Conservation (phyloP, 2,797 vertebrate genomes). For the Anguilla obscura region DNA sequence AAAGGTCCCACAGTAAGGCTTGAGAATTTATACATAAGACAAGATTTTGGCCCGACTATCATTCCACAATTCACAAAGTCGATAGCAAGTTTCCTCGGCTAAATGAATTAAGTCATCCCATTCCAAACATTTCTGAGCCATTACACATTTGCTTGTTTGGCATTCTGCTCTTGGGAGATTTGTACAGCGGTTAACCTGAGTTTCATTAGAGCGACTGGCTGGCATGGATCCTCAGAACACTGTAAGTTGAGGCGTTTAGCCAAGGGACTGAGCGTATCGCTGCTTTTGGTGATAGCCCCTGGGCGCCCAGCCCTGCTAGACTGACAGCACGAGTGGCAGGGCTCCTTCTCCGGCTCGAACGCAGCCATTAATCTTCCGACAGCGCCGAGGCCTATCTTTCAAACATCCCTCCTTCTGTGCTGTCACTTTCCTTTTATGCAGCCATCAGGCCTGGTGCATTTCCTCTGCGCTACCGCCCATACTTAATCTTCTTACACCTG, state of each 20-base stretch:
- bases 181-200: neutral
- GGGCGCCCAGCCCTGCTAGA: conserved; percentile 12
- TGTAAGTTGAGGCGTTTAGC: conserved; percentile 29
- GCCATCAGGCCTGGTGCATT: conserved; percentile 35
- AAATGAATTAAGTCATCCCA: neutral
- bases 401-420: conserved; percentile 43
- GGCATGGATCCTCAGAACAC: neutral
- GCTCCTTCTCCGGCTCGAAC: conserved; percentile 29
- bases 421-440: conserved; percentile 48
- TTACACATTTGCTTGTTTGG: neutral
- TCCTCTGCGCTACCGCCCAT: conserved; percentile 25
- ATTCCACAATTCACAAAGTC: neutral
- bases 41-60: neutral
- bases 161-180: neutral
- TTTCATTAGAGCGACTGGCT: neutral
- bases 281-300: conserved; percentile 42
- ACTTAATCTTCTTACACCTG: conserved; percentile 46
- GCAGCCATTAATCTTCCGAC: conserved; percentile 47
- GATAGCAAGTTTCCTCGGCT: neutral
- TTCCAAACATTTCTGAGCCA: neutral
- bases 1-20: neutral
- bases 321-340: neutral
- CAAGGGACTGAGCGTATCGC: conserved; percentile 38
- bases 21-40: conserved; percentile 17
- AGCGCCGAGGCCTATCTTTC: conserved; percentile 44